phyloP scores from a whole-genome alignment of 1,140 invertebrate species.

The Leptestheria dahalacensis region DNA sequence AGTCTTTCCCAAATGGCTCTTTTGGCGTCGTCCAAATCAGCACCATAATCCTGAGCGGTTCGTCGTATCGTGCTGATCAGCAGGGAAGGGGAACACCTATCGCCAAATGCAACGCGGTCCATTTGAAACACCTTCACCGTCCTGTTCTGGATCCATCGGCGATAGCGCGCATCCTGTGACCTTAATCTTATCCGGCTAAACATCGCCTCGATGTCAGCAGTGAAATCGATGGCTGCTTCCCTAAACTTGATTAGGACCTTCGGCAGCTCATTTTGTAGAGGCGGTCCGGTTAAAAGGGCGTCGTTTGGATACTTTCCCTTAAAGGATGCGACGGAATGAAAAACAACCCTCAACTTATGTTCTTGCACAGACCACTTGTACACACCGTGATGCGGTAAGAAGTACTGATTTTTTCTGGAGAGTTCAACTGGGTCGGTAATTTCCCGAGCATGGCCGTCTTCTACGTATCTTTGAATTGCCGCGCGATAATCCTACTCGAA shows the following conservation, averaged over 20 bases:
- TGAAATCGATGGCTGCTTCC: background rate
- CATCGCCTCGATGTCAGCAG: constrained; percentile 10
- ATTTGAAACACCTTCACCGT: background rate
- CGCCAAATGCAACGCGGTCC: constrained; percentile 16
- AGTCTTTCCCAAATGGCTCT: constrained; percentile 4
- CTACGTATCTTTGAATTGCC: constrained; percentile 2
- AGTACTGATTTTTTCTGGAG: constrained; percentile 7
- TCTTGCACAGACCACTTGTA: background rate
- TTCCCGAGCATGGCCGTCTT: background rate
- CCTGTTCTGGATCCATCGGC: constrained; percentile 15
- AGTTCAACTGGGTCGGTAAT: background rate
- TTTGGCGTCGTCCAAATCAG: background rate
- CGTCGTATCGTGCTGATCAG: background rate
- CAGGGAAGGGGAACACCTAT: constrained; percentile 16
- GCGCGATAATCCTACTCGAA: constrained; percentile 2
- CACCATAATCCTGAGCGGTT: background rate
- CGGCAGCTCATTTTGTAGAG: background rate
- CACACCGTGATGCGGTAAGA: constrained; percentile 1
- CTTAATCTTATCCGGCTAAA: constrained; percentile 8
- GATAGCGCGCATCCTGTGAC: constrained; percentile 11
- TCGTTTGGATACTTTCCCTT: constrained; percentile 3
- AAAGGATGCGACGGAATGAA: constrained; percentile 4
- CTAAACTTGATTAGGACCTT: constrained; percentile 2
- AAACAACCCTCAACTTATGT: constrained; percentile 6
- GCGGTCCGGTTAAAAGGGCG: background rate